These are phyloP conservation scores for Lepidocyrtinus sp. DNA, from an alignment of 2,888 invertebrate genomes.

Conservation along the genomic window DNA sequence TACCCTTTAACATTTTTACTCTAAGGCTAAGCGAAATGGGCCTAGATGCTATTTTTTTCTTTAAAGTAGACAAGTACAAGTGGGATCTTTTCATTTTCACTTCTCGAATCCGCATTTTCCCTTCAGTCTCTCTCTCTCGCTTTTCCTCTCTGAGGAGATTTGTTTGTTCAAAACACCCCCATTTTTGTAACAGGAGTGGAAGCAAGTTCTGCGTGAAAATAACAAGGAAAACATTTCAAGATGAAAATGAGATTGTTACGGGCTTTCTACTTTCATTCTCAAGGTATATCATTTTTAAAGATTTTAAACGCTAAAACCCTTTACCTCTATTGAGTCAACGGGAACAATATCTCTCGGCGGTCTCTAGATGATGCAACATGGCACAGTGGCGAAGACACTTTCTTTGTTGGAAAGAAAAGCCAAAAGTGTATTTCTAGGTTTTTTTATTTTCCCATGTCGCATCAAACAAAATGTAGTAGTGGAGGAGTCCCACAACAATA, in stretches of 20 bases:
- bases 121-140: too few species aligned
- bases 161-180: constrained; percentile 48
- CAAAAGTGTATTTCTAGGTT: neutral
- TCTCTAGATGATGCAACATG: too few species aligned
- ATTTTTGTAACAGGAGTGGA: constrained; percentile 14
- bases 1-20: neutral
- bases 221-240: constrained; percentile 58
- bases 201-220: constrained; percentile 54
- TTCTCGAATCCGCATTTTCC: too few species aligned
- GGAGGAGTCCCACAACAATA: constrained; percentile 37
- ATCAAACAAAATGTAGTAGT: neutral
- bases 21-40: neutral
- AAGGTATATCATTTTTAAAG: constrained; percentile 14
- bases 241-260: constrained; percentile 58
- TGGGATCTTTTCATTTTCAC: constrained; percentile 38
- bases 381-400: too few species aligned
- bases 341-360: too few species aligned
- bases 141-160: constrained; percentile 27
- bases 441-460: neutral
- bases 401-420: neutral
- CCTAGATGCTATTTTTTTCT: neutral
- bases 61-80: constrained; percentile 47
- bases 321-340: too few species aligned
- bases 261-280: constrained; percentile 35
- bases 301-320: too few species aligned